Conservation (phyloP, 2,113 vertebrate genomes). For the Cepphus grylle region DNA sequence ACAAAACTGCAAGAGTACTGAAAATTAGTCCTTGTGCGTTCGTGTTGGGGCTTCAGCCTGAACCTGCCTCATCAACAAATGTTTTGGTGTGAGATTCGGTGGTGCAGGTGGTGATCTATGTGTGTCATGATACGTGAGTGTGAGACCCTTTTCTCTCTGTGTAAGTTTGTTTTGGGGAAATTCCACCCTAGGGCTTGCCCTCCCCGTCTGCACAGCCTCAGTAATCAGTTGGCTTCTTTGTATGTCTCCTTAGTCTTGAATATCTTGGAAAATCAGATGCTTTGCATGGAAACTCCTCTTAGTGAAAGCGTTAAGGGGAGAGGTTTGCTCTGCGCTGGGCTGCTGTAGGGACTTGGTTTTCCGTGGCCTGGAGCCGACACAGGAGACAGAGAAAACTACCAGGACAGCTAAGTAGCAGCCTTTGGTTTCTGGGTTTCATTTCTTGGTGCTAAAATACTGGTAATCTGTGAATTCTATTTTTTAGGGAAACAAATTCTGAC, state of each 20-base stretch:
- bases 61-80: not conserved
- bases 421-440: not conserved
- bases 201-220: fast-evolving
- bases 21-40: not conserved
- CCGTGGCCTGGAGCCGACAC: fast-evolving
- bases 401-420: not conserved
- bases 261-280: not conserved
- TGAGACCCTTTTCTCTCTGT: fast-evolving
- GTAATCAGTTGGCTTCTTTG: fast-evolving
- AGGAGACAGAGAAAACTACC: not conserved
- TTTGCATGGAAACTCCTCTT: not conserved
- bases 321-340: not conserved
- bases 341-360: not conserved
- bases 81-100: not conserved
- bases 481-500: not conserved
- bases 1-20: not conserved
- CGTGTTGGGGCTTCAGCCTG: not conserved
- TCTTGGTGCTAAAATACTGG: not conserved
- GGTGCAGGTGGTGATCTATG: not conserved
- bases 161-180: not conserved
- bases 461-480: not conserved
- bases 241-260: not conserved
- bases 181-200: not conserved
- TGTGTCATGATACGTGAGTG: fast-evolving
- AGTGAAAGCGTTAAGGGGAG: fast-evolving